Evolutionary conservation across 2,113 vertebrate species (phyloP).

Genomic region (Trematomus loennbergii): DNA sequence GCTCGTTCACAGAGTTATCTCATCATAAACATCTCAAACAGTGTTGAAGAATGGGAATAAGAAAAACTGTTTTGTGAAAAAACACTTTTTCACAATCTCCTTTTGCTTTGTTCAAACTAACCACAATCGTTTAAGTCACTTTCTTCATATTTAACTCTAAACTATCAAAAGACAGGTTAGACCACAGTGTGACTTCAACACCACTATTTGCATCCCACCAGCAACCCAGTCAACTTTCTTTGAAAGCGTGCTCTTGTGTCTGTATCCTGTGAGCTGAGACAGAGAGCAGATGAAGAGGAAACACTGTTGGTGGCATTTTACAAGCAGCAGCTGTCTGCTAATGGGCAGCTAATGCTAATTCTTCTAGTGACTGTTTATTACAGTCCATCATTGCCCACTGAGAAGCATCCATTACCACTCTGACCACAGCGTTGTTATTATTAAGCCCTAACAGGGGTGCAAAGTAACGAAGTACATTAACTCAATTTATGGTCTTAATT

Average conservation of each 20-base stretch:
- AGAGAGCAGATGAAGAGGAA: background rate
- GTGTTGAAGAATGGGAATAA: background rate
- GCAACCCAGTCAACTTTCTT: background rate
- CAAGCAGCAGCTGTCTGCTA: conserved; percentile 45
- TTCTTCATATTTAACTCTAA: background rate
- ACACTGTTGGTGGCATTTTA: conserved; percentile 62
- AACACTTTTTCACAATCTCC: background rate
- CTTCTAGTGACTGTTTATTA: conserved; percentile 39
- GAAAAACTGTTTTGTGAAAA: background rate
- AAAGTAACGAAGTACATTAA: too few relatives aligned
- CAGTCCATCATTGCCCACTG: conserved; percentile 29
- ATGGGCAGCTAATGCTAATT: conserved; percentile 38
- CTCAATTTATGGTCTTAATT: too few relatives aligned
- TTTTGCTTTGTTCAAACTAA: background rate
- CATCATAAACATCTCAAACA: background rate
- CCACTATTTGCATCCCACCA: background rate
- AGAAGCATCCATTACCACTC: conserved; percentile 25
- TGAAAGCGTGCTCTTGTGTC: background rate
- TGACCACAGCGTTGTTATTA: background rate
- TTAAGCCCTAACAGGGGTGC: too few relatives aligned
- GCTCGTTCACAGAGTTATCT: background rate
- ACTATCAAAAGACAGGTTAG: background rate
- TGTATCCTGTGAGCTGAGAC: background rate
- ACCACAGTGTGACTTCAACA: too few relatives aligned
- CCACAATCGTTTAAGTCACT: background rate